Evolutionary conservation across 2,888 invertebrate species (phyloP), one percentile per base, ranked within the genome.

Genomic region (Opisthograptis luteolata): DNA sequence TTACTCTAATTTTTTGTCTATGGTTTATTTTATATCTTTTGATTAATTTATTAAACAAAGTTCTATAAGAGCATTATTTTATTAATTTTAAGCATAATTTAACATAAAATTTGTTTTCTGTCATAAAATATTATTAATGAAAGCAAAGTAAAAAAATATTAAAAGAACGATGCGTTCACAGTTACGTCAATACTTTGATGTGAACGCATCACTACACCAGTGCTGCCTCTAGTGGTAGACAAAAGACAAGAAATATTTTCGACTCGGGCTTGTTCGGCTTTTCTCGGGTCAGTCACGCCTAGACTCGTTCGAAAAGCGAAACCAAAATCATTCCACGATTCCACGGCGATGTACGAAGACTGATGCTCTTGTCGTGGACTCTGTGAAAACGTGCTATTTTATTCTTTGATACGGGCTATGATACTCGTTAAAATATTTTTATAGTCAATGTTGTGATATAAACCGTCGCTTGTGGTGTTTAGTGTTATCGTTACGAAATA

Each of bases 221-320:
- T 44, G 35, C 42, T 43, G 40, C 41, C 37, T 31, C 25, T 39
- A 28, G 35, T 17, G 47, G 25, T 27, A 39, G 20, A 32, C 36
- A n/a, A 13, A 15, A 1, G 12, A 35, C n/a, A 13, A 36, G 22
- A 8, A 15, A 20, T 4, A 7, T 15, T n/a, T n/a, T 36, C 6
- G 14, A 35, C 41, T 45, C 40, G 40, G 39, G 35, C 28, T 24
- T 59, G 55, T 70, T 90, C 89, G 89, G 87, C 58, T 76, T 66
- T 73, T 64, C 66, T 88, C 89, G 88, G 80, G 62, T 70, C 81
- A 88, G 89, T 89, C 89, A 89, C 89, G 89, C 89, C 89, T 89
- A 88, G 87, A 88, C 87, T 87, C 85, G 89, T 87, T 87, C 87
- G 81, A 83, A 86, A 88, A 88, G 84, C 85, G 88, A 88, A 89